Percentiles rank a stretch among this genome's conserved stretches.
phyloP scores from a whole-genome alignment of 2,113 vertebrate genomes.

The Synodontis membranacea region DNA sequence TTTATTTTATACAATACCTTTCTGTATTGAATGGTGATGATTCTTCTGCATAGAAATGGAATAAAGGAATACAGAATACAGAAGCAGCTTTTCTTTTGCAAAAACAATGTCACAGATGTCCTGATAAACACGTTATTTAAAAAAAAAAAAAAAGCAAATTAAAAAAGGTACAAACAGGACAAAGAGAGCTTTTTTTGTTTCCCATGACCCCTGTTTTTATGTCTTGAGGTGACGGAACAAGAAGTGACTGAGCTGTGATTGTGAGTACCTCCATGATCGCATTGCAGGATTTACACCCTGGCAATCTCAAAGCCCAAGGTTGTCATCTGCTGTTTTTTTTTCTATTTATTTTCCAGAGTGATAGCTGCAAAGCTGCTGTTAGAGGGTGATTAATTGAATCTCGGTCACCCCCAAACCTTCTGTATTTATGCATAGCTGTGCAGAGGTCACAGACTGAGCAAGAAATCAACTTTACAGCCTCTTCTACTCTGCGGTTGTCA shows the following conservation, averaged over 20 bases:
- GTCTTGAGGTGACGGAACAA: neutral
- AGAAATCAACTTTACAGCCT: constrained; percentile 58
- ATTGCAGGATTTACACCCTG: constrained; percentile 52
- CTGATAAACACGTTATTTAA: neutral
- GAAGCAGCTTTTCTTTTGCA: neutral
- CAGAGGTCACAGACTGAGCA: constrained; percentile 53
- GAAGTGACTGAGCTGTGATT: constrained; percentile 2
- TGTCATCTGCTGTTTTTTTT: constrained; percentile 54
- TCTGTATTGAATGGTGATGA: neutral
- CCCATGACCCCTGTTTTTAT: constrained; percentile 6
- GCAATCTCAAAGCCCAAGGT: constrained; percentile 52
- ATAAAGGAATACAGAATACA: too few species aligned
- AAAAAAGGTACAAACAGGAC: constrained; percentile 16
- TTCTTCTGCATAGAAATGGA: neutral
- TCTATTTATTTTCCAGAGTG: constrained; percentile 57
- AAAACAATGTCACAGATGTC: neutral
- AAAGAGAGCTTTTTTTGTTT: neutral
- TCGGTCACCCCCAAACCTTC: constrained; percentile 30
- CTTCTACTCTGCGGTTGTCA: constrained; percentile 35
- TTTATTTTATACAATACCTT: neutral
- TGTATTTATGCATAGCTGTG: constrained; percentile 51
- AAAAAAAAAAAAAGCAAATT: too few species aligned
- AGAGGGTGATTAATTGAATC: constrained; percentile 55
- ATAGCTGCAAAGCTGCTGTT: constrained; percentile 53
- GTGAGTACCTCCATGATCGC: constrained; percentile 21